These are phyloP conservation scores for Altica lythri DNA, from an alignment of 2,888 invertebrate species.

Conservation along the genomic window DNA sequence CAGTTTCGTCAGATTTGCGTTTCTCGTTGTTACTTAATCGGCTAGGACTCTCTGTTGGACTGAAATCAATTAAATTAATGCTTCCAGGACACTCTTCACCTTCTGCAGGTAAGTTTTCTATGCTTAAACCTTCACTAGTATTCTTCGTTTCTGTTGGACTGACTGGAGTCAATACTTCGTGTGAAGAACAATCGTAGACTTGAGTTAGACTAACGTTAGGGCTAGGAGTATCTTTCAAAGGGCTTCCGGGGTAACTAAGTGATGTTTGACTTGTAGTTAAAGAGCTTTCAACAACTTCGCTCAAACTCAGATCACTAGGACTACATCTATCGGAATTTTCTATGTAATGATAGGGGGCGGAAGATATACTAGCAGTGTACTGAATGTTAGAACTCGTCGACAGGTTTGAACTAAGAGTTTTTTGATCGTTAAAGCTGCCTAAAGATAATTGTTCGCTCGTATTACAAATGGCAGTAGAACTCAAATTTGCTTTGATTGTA, in stretches of 20 bases:
- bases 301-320: conserved; percentile 50
- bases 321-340: conserved; percentile 46
- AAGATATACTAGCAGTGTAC: conserved; percentile 46
- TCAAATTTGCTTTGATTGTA: conserved; percentile 45
- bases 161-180: conserved; percentile 36
- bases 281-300: conserved; percentile 51
- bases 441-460: conserved; percentile 46
- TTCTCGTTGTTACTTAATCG: conserved; percentile 46
- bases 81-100: conserved; percentile 36
- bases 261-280: conserved; percentile 58
- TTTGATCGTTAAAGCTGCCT: conserved; percentile 42
- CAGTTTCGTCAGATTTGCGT: conserved; percentile 52
- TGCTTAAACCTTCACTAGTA: conserved; percentile 40
- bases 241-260: conserved; percentile 51
- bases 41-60: conserved; percentile 41
- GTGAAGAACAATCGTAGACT: conserved; percentile 36
- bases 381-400: conserved; percentile 48
- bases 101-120: conserved; percentile 34
- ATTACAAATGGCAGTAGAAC: conserved; percentile 48
- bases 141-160: conserved; percentile 39
- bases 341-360: conserved; percentile 47
- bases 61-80: conserved; percentile 51
- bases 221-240: conserved; percentile 49
- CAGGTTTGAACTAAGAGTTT: conserved; percentile 44
- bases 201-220: conserved; percentile 52